Evolutionary conservation across 2,888 invertebrate species (phyloP), one percentile per base, ranked within the genome.

Genomic region (Carcina quercana): DNA sequence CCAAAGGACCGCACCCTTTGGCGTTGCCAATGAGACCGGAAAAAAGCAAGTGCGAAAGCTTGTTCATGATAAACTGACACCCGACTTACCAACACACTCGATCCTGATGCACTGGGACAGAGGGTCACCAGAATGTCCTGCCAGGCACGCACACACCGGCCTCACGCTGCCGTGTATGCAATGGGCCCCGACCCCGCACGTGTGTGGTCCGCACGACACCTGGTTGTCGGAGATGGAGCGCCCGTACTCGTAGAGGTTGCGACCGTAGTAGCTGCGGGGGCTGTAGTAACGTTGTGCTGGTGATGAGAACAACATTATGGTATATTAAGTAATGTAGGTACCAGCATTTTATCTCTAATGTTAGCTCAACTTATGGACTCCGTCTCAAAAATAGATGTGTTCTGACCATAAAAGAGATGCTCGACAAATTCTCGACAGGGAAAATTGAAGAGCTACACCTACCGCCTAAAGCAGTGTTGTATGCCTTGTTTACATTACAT

Each of bases 111-210:
- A 95, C 46, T 87, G 86, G 1, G 86, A 80, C 37, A 93, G 73
- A 0, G 95, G 93, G 69, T 94, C 93, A 15, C 94, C 95, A 45
- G 90, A 90, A 65, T 93, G 88, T 1, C 93, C 91, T 6, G 92
- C 88, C 43, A 92, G 82, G 51, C 93, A 94, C 13, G 92, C 91
- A 59, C 94, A 94, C 4, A 93, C 92, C 0, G 93, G 91, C 31
- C 93, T 84, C 41, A 91, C 91, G 42, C 89, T 90, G 43, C 86
- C 75, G 38, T 85, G 71, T 39, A 87, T 87, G 53, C 91, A 91
- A 40, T 90, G 87, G 2, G 91, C 90, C 25, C 90, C 90, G 5
- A 86, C 85, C 2, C 91, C 91, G 48, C 91, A 91, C 0, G 90
- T 89, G 54, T 73, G 84, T 1, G 87, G 85, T 1, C 87, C 85